A percentile compares a stretch with the other conserved stretches of the same genome.
These are phyloP conservation scores for Troides oblongomaculatus DNA, from an alignment of 2,888 invertebrate species.

Conservation along the genomic window DNA sequence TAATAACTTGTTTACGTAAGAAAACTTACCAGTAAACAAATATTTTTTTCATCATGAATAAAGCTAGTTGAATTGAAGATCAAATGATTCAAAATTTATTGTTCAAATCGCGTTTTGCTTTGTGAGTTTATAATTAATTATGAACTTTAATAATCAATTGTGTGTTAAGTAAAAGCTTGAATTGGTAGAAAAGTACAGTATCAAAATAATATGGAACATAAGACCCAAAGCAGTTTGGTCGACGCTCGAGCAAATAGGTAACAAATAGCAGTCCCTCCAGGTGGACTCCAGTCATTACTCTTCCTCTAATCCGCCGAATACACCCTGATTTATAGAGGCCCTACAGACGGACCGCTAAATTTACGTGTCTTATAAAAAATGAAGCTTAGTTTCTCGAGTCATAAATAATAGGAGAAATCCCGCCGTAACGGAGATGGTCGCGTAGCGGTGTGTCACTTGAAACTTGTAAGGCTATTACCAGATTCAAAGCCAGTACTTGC, in stretches of 20 bases:
- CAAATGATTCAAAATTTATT: no score
- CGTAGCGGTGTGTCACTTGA: conserved; percentile 33
- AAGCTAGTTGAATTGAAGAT: no score
- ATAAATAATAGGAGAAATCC: conserved; percentile 73
- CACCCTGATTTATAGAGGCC: conserved; percentile 71
- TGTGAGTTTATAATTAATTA: no score
- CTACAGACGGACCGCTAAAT: conserved; percentile 72
- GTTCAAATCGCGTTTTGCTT: no score
- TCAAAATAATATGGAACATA: conserved; percentile 22
- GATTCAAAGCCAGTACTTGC: conserved; percentile 4
- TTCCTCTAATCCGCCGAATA: conserved; percentile 76
- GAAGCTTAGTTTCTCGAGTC: conserved; percentile 68
- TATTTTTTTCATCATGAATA: no score
- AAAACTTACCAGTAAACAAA: not conserved
- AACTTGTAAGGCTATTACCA: conserved; percentile 4
- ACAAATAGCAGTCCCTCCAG: conserved; percentile 73
- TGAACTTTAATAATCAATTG: no score
- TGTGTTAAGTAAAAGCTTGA: no score
- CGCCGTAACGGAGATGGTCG: conserved; percentile 48
- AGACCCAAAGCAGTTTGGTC: conserved; percentile 39
- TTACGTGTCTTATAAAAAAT: conserved; percentile 77
- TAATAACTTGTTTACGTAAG: conserved; percentile 3
- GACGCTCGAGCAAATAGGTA: conserved; percentile 69
- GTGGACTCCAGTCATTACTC: conserved; percentile 78
- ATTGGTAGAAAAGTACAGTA: not conserved